Evolutionary conservation across 2,113 vertebrate species (phyloP), one percentile per base, ranked within the genome.

Genomic region (Gavia stellata): DNA sequence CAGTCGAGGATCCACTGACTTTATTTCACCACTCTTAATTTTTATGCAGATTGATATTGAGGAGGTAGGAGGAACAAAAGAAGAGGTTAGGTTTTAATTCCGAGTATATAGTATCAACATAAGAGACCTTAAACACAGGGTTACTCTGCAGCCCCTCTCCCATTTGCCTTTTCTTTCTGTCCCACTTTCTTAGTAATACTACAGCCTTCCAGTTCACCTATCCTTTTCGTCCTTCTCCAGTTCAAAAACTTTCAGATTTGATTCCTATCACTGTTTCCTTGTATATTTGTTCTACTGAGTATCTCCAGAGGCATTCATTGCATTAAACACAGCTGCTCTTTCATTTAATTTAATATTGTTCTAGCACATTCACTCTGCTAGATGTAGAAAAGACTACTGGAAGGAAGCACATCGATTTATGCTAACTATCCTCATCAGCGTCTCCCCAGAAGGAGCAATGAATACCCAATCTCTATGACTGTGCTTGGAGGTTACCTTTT

Each of bases 1-100:
- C 92, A 99, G 98, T 53, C 99, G 98, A 86, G 99, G 99, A 97
- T 99, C 99, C 73, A 99, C 99, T 3, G 98, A 98, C 96, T 99
- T 99, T 81, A 98, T 99, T 94, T 99, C 99, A 87, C 98, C 98
- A 92, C 97, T 99, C 99, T 99, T 99, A 80, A 13, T 86, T 95
- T 96, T 95, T 52, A 81, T 28, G 53, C 58, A 75, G 55, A 61
- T 73, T 38, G 65, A 92, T 20, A 95, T 78, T 28, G 67, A 86
- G 40, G 80, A 92, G 68, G 84, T 19, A 90, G 52, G 40, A 97
- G 82, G 28, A 77, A 63, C 40, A 71, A 79, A 81, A 93, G 12
- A 52, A 52, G 17, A 56, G 9, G n/a, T 86, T 93, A 96, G 42
- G 73, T 91, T 83, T 91, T 61, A 75, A 75, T 83, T 90, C 59